Percentiles rank a stretch among this genome's conserved stretches.
Evolutionary conservation across 2,113 vertebrate species (phyloP).

Genomic region (Bufo gargarizans): DNA sequence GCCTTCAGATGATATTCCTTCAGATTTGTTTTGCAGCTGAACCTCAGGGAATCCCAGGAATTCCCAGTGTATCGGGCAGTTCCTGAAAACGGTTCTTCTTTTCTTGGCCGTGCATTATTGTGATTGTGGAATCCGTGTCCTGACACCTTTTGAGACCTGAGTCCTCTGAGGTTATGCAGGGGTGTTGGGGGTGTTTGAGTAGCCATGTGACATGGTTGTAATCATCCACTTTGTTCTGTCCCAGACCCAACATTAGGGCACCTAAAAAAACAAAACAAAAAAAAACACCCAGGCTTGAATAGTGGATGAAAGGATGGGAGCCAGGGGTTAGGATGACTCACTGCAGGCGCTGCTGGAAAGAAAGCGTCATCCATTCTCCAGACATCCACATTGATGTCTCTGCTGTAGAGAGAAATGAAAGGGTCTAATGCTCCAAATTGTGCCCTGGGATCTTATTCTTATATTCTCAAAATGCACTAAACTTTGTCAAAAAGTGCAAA

Average conservation of each 20-base stretch:
- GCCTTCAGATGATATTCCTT: background rate
- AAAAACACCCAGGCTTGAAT: slow-evolving; percentile 15
- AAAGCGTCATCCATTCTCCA: background rate
- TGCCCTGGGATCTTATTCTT: background rate
- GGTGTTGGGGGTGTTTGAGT: background rate
- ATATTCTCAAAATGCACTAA: background rate
- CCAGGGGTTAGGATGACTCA: slow-evolving; percentile 43
- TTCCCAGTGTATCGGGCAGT: background rate
- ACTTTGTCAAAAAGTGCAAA: too few species aligned
- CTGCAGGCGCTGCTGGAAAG: slow-evolving; percentile 36
- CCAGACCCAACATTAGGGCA: slow-evolving; percentile 1
- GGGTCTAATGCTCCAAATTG: background rate
- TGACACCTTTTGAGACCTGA: background rate
- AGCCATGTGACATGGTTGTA: slow-evolving; percentile 17
- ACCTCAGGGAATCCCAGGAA: background rate
- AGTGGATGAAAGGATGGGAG: slow-evolving; percentile 40
- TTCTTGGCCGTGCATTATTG: background rate
- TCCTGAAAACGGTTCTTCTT: slow-evolving; percentile 1
- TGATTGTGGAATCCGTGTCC: background rate
- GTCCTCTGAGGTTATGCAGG: background rate
- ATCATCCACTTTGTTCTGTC: slow-evolving; percentile 30
- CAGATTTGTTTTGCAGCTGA: slow-evolving; percentile 43
- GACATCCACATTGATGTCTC: background rate
- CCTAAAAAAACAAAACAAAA: too few species aligned
- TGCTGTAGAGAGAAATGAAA: background rate